Conservation (phyloP, 1,140 invertebrate genomes). For the Heliothis subflexa region DNA sequence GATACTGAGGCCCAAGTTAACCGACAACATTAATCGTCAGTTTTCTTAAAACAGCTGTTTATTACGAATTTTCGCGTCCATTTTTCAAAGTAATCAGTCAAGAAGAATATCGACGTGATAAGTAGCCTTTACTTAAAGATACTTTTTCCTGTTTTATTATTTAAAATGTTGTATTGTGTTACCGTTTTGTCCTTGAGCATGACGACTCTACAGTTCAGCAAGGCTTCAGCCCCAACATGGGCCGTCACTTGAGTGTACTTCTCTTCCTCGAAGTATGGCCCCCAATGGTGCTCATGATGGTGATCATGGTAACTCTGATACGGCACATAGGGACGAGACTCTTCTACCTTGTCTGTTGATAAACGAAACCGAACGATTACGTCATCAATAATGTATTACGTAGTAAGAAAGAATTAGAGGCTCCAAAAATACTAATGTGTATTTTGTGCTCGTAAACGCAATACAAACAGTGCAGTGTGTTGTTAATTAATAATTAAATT, state of each 20-base stretch:
- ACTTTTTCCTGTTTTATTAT: no score
- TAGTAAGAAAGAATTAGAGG: no score
- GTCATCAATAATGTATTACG: background rate
- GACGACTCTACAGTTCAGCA: conserved; percentile 93
- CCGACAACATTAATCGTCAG: no score
- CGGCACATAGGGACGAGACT: conserved; percentile 88
- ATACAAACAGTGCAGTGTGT: conserved; percentile 7
- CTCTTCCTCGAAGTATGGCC: conserved; percentile 92
- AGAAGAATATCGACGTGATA: no score
- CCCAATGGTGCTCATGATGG: conserved; percentile 88
- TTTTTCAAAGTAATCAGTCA: no score
- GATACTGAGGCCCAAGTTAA: no score
- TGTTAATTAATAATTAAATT: background rate
- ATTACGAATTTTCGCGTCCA: no score
- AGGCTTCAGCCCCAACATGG: conserved; percentile 92
- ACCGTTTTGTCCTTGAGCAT: conserved; percentile 95
- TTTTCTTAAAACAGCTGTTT: no score
- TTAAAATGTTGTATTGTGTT: conserved; percentile 63
- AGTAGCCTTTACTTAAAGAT: no score
- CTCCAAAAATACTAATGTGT: background rate
- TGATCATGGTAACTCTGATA: conserved; percentile 86
- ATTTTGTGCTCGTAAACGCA: background rate
- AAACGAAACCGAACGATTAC: background rate
- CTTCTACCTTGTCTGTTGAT: conserved; percentile 73
- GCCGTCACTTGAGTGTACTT: conserved; percentile 87